Conservation (phyloP, 2,113 vertebrate species). For the Alexandromys fortis region DNA sequence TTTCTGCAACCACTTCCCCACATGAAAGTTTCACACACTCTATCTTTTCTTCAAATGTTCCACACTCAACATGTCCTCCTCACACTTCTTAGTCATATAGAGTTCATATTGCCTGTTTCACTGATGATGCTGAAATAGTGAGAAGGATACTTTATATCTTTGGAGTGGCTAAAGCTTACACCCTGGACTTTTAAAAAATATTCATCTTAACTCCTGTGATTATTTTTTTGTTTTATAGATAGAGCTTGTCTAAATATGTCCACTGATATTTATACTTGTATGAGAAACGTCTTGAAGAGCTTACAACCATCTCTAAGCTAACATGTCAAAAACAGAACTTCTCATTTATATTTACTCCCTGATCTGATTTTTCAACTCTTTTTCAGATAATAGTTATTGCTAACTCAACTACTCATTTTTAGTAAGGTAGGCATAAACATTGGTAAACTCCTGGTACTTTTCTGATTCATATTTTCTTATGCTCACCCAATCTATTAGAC, state of each 20-base stretch:
- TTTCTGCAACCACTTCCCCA: neutral
- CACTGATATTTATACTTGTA: neutral
- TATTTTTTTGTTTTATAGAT: neutral
- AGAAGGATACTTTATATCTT: constrained; percentile 39
- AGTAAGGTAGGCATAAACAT: neutral
- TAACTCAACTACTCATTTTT: neutral
- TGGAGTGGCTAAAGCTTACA: neutral
- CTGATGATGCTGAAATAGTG: constrained; percentile 48
- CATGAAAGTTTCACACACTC: constrained; percentile 34
- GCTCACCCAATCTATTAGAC: neutral
- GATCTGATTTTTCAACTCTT: neutral
- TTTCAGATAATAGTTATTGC: neutral
- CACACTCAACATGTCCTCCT: neutral
- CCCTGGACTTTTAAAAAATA: neutral
- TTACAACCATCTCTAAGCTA: neutral
- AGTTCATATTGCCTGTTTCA: constrained; percentile 24
- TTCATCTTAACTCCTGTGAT: neutral
- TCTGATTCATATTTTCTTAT: neutral
- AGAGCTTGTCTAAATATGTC: neutral
- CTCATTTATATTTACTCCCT: neutral
- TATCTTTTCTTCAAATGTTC: constrained; percentile 7
- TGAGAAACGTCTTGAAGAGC: neutral
- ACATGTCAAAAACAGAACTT: neutral
- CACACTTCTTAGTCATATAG: neutral
- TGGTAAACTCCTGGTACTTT: neutral